Conservation (phyloP, 2,888 invertebrate species). For the Cerastoderma edule region DNA sequence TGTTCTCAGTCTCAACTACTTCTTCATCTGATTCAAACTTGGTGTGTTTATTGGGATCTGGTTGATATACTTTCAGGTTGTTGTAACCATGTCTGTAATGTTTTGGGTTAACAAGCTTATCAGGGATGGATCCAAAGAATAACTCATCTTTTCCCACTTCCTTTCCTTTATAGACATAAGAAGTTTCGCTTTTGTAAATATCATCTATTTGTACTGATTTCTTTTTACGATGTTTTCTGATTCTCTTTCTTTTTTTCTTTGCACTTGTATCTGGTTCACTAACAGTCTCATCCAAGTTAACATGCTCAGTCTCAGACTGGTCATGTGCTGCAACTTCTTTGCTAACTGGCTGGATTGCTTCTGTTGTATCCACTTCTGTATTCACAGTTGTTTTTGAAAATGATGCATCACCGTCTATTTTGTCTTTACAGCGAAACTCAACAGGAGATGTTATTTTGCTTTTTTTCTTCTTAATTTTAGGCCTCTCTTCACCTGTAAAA, state of each 20-base stretch:
- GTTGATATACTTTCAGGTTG: slow-evolving; percentile 39
- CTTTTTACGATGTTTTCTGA: slow-evolving; percentile 23
- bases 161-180: slow-evolving; percentile 25
- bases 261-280: neutral
- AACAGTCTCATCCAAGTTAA: neutral
- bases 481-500: too few species aligned
- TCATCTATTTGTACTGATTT: neutral
- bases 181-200: neutral
- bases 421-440: too few species aligned
- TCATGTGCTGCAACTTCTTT: too few species aligned
- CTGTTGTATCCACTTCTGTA: too few species aligned
- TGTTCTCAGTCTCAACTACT: slow-evolving; percentile 22
- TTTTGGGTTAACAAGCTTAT: slow-evolving; percentile 48
- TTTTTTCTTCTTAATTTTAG: too few species aligned
- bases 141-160: slow-evolving; percentile 32
- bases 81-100: slow-evolving; percentile 51
- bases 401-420: too few species aligned
- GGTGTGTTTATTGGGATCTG: slow-evolving; percentile 45
- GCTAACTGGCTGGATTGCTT: too few species aligned
- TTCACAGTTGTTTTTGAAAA: too few species aligned
- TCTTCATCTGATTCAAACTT: slow-evolving; percentile 50
- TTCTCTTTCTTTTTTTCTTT: slow-evolving; percentile 19
- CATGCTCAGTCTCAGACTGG: neutral
- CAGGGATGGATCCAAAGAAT: slow-evolving; percentile 49
- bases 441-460: too few species aligned